These are phyloP conservation scores for Ophion slaviceki DNA, from an alignment of 2,888 invertebrate species.

Conservation along the genomic window DNA sequence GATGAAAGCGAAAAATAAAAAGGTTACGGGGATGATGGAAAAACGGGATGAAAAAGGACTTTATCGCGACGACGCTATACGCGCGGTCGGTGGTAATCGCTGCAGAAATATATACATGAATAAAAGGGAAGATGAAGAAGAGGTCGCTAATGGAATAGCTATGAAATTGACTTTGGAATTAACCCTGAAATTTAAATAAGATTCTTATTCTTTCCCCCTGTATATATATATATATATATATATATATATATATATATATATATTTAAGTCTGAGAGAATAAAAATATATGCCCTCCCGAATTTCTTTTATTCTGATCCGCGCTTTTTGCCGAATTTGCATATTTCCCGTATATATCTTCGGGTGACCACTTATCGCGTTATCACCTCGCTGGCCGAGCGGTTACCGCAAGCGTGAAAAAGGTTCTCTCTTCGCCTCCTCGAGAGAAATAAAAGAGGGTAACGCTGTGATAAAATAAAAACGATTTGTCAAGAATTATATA, in stretches of 20 bases:
- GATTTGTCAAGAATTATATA: conserved; percentile 8
- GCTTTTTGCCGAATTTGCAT: conserved; percentile 57
- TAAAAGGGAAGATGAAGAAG: conserved; percentile 34
- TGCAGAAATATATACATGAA: conserved; percentile 39
- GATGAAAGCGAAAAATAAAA: conserved; percentile 13
- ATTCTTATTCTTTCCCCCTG: conserved; percentile 7
- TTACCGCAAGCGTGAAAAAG: conserved; percentile 25
- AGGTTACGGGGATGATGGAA: conserved; percentile 30
- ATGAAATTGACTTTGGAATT: conserved; percentile 68
- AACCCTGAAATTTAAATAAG: conserved; percentile 65
- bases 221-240: not conserved
- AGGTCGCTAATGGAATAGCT: conserved; percentile 63
- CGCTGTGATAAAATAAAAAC: conserved; percentile 6
- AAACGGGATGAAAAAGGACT: conserved; percentile 25
- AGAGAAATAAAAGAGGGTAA: conserved; percentile 21
- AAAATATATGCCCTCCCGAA: not conserved
- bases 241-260: not conserved
- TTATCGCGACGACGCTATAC: conserved; percentile 48
- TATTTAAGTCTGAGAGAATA: not conserved
- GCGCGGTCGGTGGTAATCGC: conserved; percentile 31
- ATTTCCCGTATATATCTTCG: conserved; percentile 42
- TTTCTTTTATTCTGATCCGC: conserved; percentile 44
- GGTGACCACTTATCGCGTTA: conserved; percentile 55
- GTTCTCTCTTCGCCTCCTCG: not conserved
- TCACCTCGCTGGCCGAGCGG: conserved; percentile 4